Base-by-base conservation (phyloP, 2,888 invertebrate genomes). In the Pristionchus entomophagus region DNA sequence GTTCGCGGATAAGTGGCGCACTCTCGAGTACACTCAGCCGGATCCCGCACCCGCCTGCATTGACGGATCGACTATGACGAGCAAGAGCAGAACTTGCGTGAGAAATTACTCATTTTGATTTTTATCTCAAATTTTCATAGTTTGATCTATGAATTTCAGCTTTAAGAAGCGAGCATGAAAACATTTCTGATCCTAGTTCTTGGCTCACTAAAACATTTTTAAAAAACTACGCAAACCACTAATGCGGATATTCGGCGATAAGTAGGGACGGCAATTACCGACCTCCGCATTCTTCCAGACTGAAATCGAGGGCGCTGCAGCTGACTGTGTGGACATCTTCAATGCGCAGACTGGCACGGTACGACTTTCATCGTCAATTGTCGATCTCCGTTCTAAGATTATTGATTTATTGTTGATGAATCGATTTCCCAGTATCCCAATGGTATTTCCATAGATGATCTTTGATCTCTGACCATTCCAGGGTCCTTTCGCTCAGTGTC, bases 401-500 rank as follows among this genome's bases (percentile, higher is more conserved):
- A n/a, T n/a, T n/a, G 45, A 6, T 45, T 45, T 45, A 45, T 45
- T 45, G n/a, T n/a, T n/a, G n/a, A n/a, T n/a, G n/a, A n/a, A n/a
- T n/a, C n/a, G n/a, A n/a, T n/a, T n/a, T n/a, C n/a, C n/a, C n/a
- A n/a, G n/a, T n/a, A n/a, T n/a, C n/a, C n/a, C n/a, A 14, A 45
- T 14, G 45, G 14, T 45, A 45, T 29, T 35, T 29, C 6, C 29
- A 29, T 32, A 29, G 29, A 56, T 56, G 17, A 56, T 22, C 22
- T 56, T 56, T n/a, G n/a, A 56, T 56, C 56, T 22, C n/a, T 59
- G 3, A 35, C 14, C 19, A n/a, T 22, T 88, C 8, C 77, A 82
- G 41, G 92, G 92, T 56, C 87, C 89, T 29, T 92, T 93, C 86
- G 91, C 87, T 35, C 87, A 86, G 22, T 92, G 91, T 84, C 86